phyloP scores from a whole-genome alignment of 2,888 invertebrate genomes.

The Habrosyne pyritoides region DNA sequence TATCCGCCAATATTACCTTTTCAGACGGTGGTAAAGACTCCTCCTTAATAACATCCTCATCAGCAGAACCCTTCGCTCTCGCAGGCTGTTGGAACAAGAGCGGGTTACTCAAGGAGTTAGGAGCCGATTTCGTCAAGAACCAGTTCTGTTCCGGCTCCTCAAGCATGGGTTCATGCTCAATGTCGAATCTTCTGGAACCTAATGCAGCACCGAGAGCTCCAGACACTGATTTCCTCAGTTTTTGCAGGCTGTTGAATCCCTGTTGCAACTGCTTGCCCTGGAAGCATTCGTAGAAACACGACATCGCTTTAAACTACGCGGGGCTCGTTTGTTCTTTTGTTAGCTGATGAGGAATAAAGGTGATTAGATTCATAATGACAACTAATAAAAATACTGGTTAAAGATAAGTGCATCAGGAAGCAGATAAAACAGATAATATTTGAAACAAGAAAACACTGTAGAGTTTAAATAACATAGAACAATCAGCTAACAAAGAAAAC shows the following conservation, averaged over 20 bases:
- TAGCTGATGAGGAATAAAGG: slow-evolving; percentile 76
- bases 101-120: slow-evolving; percentile 89
- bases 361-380: slow-evolving; percentile 24
- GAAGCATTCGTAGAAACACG: slow-evolving; percentile 81
- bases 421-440: neutral
- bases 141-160: slow-evolving; percentile 86
- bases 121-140: slow-evolving; percentile 91
- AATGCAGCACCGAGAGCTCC: slow-evolving; percentile 82
- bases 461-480: neutral
- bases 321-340: slow-evolving; percentile 40
- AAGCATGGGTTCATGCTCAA: slow-evolving; percentile 79
- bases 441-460: neutral
- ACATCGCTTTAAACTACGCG: slow-evolving; percentile 80
- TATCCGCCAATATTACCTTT: slow-evolving; percentile 53
- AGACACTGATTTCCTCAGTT: slow-evolving; percentile 87
- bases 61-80: slow-evolving; percentile 55
- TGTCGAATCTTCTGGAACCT: slow-evolving; percentile 76
- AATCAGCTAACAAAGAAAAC: neutral
- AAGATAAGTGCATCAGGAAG: neutral
- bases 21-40: slow-evolving; percentile 59
- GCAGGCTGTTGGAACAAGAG: slow-evolving; percentile 61
- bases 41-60: slow-evolving; percentile 68
- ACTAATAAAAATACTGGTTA: neutral
- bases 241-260: slow-evolving; percentile 87
- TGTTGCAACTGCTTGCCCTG: slow-evolving; percentile 80